phyloP scores from a whole-genome alignment of 2,888 invertebrate genomes.

The Plebejus melissa region DNA sequence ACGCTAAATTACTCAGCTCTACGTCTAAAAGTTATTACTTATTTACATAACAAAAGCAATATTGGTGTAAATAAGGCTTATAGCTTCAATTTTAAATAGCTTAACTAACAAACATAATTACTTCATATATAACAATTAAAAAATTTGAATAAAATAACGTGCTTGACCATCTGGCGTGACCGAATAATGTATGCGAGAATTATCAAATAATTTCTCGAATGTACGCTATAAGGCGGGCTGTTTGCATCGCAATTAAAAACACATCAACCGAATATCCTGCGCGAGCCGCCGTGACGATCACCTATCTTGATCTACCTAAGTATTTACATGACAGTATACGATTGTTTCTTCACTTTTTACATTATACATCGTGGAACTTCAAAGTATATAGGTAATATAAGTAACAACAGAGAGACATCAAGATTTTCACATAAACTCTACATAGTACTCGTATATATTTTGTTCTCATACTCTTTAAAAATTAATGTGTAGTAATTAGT shows the following conservation, averaged over 20 bases:
- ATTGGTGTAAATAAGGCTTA: background rate
- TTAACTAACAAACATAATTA: constrained; percentile 5
- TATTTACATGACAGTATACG: background rate
- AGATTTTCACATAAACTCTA: too few species aligned
- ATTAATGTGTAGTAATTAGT: too few species aligned
- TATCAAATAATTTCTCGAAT: constrained; percentile 36
- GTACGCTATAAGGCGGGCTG: constrained; percentile 51
- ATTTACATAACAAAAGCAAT: background rate
- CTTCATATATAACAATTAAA: background rate
- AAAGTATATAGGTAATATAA: too few species aligned
- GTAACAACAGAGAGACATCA: too few species aligned
- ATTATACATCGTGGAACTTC: background rate
- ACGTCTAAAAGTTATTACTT: background rate
- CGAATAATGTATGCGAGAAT: constrained; percentile 37
- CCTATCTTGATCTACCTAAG: constrained; percentile 42
- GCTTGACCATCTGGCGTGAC: constrained; percentile 33
- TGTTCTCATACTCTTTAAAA: too few species aligned
- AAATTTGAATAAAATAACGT: constrained; percentile 27
- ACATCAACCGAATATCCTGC: constrained; percentile 54
- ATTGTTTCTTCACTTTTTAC: background rate
- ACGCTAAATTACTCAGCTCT: background rate
- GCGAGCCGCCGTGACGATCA: constrained; percentile 65
- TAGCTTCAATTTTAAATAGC: background rate
- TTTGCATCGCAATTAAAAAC: constrained; percentile 64
- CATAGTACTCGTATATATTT: too few species aligned